Percentiles rank a stretch among this genome's conserved stretches.
phyloP scores from a whole-genome alignment of 2,797 vertebrate genomes.

The Acestrorhynchus altus region DNA sequence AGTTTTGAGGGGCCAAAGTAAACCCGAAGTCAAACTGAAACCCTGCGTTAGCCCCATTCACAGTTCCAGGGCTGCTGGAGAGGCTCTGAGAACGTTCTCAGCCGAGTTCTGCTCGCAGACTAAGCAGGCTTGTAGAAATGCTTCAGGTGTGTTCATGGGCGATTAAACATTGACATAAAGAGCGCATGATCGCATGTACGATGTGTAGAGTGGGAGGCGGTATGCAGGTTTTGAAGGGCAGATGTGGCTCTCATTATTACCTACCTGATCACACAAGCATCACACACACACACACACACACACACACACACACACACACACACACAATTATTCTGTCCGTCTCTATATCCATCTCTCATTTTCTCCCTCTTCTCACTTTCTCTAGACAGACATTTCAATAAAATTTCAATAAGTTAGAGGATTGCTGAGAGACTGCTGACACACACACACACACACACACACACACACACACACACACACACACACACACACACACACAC shows the following conservation, averaged over 20 bases:
- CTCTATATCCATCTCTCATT: neutral
- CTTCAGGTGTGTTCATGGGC: conserved; percentile 22
- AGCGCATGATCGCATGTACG: neutral
- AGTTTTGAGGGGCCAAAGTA: neutral
- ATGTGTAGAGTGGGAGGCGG: conserved; percentile 11
- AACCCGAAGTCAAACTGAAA: conserved; percentile 33
- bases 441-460: conserved; percentile 7
- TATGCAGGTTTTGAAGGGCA: neutral
- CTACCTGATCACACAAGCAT: neutral
- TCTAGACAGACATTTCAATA: conserved; percentile 43
- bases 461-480: neutral
- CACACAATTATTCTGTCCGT: neutral
- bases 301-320: neutral
- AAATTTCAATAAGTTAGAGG: conserved; percentile 56
- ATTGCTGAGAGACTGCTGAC: conserved; percentile 49
- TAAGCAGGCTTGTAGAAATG: conserved; percentile 11
- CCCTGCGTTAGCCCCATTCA: conserved; percentile 39
- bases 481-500: neutral
- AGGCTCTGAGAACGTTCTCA: neutral
- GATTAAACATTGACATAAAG: conserved; percentile 41
- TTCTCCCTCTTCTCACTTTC: conserved; percentile 28
- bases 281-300: neutral
- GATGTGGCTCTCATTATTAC: neutral
- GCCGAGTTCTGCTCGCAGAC: neutral
- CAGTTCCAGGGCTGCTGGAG: neutral